A percentile compares a stretch with the other conserved stretches of the same genome.
phyloP scores from a whole-genome alignment of 2,113 vertebrate genomes.

The Neolamprologus caudopunctatus region DNA sequence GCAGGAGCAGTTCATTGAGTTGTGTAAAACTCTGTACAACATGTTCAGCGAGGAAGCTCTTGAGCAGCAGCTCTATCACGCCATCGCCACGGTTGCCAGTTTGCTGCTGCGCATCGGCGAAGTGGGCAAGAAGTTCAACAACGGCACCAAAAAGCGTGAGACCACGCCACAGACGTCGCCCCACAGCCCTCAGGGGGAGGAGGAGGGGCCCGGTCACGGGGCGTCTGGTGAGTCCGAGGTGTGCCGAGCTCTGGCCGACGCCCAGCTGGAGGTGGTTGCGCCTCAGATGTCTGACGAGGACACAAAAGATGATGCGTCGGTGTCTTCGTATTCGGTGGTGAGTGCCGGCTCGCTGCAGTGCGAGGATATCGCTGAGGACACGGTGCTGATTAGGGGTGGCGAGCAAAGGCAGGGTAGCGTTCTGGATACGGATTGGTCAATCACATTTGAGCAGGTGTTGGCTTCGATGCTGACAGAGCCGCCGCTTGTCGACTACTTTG shows the following conservation, averaged over 20 bases:
- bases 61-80: slow-evolving; percentile 92
- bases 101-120: slow-evolving; percentile 91
- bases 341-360: slow-evolving; percentile 85
- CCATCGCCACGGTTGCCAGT: slow-evolving; percentile 94
- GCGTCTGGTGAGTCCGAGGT: slow-evolving; percentile 29
- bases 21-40: slow-evolving; percentile 97
- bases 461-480: slow-evolving; percentile 92
- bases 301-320: slow-evolving; percentile 84
- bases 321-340: slow-evolving; percentile 91
- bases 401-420: slow-evolving; percentile 68
- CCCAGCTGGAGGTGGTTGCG: slow-evolving; percentile 64
- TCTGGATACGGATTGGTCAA: slow-evolving; percentile 88
- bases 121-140: slow-evolving; percentile 89
- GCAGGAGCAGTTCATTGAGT: slow-evolving; percentile 96
- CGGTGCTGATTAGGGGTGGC: slow-evolving; percentile 77
- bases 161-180: background rate
- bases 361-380: slow-evolving; percentile 86
- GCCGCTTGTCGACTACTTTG: slow-evolving; percentile 90
- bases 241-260: slow-evolving; percentile 53
- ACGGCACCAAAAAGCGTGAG: slow-evolving; percentile 62
- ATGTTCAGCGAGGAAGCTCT: slow-evolving; percentile 90
- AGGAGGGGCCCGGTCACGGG: slow-evolving; percentile 19
- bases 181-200: background rate
- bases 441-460: slow-evolving; percentile 94
- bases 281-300: slow-evolving; percentile 71